These are phyloP conservation scores for Platycheirus albimanus DNA, from an alignment of 2,888 invertebrate species.

Conservation along the genomic window DNA sequence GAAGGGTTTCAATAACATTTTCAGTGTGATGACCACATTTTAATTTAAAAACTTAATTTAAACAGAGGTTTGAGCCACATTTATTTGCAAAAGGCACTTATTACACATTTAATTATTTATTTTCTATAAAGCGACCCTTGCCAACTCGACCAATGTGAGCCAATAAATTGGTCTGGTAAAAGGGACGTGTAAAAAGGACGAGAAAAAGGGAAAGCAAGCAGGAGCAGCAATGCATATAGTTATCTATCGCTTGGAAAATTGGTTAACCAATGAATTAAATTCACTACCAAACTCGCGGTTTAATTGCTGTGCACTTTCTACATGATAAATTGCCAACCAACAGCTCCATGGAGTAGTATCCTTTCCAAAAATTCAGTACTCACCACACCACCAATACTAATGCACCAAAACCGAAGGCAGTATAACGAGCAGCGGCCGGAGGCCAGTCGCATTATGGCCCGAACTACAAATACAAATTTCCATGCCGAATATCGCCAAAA, in stretches of 20 bases:
- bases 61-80: conserved; percentile 17
- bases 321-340: conserved; percentile 65
- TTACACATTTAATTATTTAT: conserved; percentile 39
- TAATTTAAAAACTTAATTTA: conserved; percentile 28
- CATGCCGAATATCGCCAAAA: conserved; percentile 27
- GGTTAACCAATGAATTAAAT: conserved; percentile 74
- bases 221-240: conserved; percentile 19
- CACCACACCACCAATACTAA: conserved; percentile 50
- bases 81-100: conserved; percentile 42
- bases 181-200: too few relatives aligned
- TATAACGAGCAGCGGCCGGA: not conserved
- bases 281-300: conserved; percentile 68
- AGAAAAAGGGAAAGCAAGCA: too few relatives aligned
- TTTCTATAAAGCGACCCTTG: not conserved
- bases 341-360: not conserved
- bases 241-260: conserved; percentile 65
- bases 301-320: conserved; percentile 72
- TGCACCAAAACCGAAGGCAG: conserved; percentile 16
- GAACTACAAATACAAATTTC: conserved; percentile 53
- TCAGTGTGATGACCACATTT: conserved; percentile 23
- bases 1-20: not conserved
- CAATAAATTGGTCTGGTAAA: conserved; percentile 8
- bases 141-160: conserved; percentile 20
- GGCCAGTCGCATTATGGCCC: not conserved
- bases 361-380: conserved; percentile 9